These are phyloP conservation scores for Rallus crepitans DNA, from an alignment of 2,797 vertebrate species.

Conservation along the genomic window DNA sequence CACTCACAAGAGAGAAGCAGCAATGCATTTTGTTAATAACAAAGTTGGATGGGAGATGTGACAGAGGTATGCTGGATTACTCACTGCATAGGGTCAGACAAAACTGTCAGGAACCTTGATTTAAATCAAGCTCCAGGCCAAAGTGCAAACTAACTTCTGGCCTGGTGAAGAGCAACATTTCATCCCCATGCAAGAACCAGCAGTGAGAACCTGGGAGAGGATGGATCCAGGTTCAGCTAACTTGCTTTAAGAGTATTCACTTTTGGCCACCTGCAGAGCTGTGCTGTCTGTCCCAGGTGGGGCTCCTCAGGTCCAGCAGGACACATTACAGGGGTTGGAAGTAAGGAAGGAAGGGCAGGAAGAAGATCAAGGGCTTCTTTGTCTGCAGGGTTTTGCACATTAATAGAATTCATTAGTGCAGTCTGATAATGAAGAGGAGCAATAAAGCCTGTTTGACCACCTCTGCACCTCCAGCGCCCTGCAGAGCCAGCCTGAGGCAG, in stretches of 20 bases:
- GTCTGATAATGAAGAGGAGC: background rate
- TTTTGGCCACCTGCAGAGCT: background rate
- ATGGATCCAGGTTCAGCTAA: background rate
- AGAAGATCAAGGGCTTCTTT: constrained; percentile 29
- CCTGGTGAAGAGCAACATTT: background rate
- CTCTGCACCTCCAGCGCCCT: background rate
- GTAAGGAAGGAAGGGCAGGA: background rate
- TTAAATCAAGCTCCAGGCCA: background rate
- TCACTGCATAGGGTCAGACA: too few species aligned
- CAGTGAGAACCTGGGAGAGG: background rate
- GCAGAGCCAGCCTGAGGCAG: background rate
- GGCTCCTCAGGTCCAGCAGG: background rate
- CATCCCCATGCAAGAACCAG: background rate
- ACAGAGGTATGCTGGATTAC: too few species aligned
- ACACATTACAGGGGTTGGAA: background rate
- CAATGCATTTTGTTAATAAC: too few species aligned
- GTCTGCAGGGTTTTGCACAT: background rate
- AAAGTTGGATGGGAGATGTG: too few species aligned
- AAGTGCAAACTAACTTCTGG: background rate
- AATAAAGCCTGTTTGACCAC: background rate
- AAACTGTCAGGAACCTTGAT: background rate
- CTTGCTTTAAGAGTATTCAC: background rate
- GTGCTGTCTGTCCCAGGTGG: background rate
- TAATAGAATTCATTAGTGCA: constrained; percentile 17
- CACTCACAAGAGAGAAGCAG: too few species aligned